Percentiles rank a stretch among this genome's conserved stretches.
Evolutionary conservation across 2,888 invertebrate genomes (phyloP).

Genomic region (Dolomedes plantarius): DNA sequence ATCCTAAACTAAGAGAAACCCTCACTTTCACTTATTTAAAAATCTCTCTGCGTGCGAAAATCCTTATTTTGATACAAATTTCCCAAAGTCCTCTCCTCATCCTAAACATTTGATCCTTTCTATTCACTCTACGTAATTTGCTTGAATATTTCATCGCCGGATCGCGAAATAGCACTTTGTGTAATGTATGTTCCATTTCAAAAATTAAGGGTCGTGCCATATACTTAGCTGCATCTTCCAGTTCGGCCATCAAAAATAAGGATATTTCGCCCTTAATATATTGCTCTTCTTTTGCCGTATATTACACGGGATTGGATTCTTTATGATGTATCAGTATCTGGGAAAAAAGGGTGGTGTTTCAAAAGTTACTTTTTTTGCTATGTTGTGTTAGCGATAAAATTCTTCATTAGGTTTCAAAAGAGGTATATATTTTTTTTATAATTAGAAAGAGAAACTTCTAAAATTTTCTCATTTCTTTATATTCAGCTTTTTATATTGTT

Average conservation of each 20-base stretch:
- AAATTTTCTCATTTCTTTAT: no score
- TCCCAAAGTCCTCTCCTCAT: not conserved
- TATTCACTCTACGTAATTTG: not conserved
- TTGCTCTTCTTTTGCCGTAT: not conserved
- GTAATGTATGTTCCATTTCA: slow-evolving; percentile 18
- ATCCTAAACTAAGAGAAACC: not conserved
- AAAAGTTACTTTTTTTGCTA: not conserved
- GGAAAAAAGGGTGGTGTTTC: not conserved
- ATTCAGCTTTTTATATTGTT: no score
- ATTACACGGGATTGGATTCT: not conserved
- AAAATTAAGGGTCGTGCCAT: slow-evolving; percentile 9
- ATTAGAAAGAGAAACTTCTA: no score
- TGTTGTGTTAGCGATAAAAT: no score
- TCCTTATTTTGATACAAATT: not conserved
- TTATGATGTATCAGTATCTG: not conserved
- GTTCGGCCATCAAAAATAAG: not conserved
- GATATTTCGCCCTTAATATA: not conserved
- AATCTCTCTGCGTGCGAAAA: not conserved
- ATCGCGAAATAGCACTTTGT: not conserved
- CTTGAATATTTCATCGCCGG: not conserved
- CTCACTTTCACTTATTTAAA: not conserved
- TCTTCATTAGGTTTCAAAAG: no score
- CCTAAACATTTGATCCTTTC: not conserved
- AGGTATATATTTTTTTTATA: no score
- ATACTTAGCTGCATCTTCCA: not conserved